Evolutionary conservation across 2,888 invertebrate genomes (phyloP), one percentile per base, ranked within the genome.

Genomic region (Plebejus argus): DNA sequence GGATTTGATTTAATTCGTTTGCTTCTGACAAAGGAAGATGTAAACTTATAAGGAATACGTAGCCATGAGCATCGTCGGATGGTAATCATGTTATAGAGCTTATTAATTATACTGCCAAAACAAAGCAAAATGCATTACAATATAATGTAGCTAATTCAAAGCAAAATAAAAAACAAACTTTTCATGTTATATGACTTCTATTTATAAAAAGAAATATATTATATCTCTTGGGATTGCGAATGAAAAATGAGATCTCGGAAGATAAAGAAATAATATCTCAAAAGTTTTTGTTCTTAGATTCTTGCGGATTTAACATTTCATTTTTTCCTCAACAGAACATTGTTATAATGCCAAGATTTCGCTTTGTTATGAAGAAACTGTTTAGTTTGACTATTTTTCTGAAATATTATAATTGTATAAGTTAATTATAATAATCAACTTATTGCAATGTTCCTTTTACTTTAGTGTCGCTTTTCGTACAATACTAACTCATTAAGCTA

Each of bases 241-340:
- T 71, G 71, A 71, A 71, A 71, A 71, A 71, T 71, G 71, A 71
- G 71, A 71, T 39, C 71, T 71, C 71, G 20, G 71, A 39, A 39
- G 71, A 71, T 39, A 71, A 39, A 39, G 39, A 71, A 39, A 71
- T 35, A 39, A 35, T 71, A 39, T 71, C 35, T 35, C 35, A 71
- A 71, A 39, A 39, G 39, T 71, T 71, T 71, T 39, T 71, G 39
- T 71, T 66, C 28, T 66, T 66, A 66, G 28, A 66, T 33, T 66
- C 28, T 66, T 66, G 28, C 15, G 66, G 66, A 66, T 66, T 66
- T 66, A 66, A 33, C 5, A 66, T 66, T 66, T 66, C 28, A 66
- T 66, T 66, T 66, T 66, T 28, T 66, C 66, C 28, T 15, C 15
- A 66, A 66, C 18, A 66, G 12, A 6, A 28, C 28, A 66, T 28